Evolutionary conservation across 2,797 vertebrate species (phyloP), one percentile per base, ranked within the genome.

Genomic region (Xenentodon cancila): DNA sequence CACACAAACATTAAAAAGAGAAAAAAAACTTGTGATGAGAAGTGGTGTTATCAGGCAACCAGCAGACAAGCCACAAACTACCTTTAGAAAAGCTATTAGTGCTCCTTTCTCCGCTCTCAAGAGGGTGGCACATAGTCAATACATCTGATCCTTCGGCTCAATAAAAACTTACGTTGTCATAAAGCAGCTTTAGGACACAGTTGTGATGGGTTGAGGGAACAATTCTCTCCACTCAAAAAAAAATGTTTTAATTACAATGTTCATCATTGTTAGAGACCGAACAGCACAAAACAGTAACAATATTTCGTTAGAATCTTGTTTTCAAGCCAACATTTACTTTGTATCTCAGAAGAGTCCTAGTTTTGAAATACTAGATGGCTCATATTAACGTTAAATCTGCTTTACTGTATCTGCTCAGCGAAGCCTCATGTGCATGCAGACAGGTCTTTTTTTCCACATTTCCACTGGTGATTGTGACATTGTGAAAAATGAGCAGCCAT

Each of bases 281-380:
- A 25, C 25, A 25, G 25, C 25, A 5, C 25, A 25, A 25, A 25
- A 25, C 25, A 25, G 17, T 1, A 20, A 51, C 6, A 68, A 30
- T 63, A 68, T 70, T 81, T 49, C 75, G 78, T 81, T 68, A 75
- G 47, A 76, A 67, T 25, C 9, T 58, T 56, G 58, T 45, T 59
- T 69, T 60, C n/a, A 55, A 68, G 57, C 61, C 63, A 74, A 62
- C 21, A 69, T 46, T 54, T 25, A 53, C 30, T 71, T 52, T 59
- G 45, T 25, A 87, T 69, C 63, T 55, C 75, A 72, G 59, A 79
- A 64, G 25, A 25, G 25, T 25, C 25, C 25, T 25, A 25, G 25
- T 5, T 25, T 3, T 25, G 25, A 25, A 5, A 25, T 25, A 25
- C 5, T 25, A 25, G 25, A 25, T 25, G 25, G 25, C 5, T 75